Evolutionary conservation across 2,888 invertebrate species (phyloP), one percentile per base, ranked within the genome.

Genomic region (Heliothis peltigera): DNA sequence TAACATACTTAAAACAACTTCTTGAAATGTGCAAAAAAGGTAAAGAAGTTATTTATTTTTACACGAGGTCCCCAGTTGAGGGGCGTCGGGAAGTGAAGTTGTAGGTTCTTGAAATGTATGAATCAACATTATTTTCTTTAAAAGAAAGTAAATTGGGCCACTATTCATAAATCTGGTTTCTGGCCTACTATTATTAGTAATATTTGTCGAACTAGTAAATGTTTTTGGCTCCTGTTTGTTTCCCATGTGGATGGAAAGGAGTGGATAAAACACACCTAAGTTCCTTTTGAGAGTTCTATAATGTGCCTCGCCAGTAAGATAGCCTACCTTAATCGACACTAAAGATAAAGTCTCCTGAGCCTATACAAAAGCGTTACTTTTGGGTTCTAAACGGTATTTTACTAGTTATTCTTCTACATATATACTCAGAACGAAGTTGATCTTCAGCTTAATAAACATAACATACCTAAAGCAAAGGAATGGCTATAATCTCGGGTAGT

Each of bases 71-170:
- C 25, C 32, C 15, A 12, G 10, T 32, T 49, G 17, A 44, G 12
- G 43, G 48, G 17, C 43, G 44, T 6, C 25, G 15, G 55, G 46
- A 64, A 69, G 28, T 57, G 6, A 32, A 56, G 25, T 64, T 64
- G 19, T 4, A 15, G 12, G 22, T 64, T 25, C 6, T 18, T 18
- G 12, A 39, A n/a, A 22, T 8, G 12, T 39, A 1, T 32, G 22
- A 12, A 21, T 18, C 25, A 17, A 12, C 0, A 10, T 4, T 6
- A 28, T 21, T 17, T 39, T 35, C 21, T 5, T 19, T 5, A n/a
- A 42, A 17, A 17, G 8, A 2, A 7, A 17, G 7, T 42, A 7
- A 17, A 17, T n/a, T 42, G n/a, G 7, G 3, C 4, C 17, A 42
- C 1, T 42, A 7, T 0, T 3, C 2, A 28, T 12, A 12, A 32